phyloP scores from a whole-genome alignment of 1,140 invertebrate species.

The Zaprionus nigranus region DNA sequence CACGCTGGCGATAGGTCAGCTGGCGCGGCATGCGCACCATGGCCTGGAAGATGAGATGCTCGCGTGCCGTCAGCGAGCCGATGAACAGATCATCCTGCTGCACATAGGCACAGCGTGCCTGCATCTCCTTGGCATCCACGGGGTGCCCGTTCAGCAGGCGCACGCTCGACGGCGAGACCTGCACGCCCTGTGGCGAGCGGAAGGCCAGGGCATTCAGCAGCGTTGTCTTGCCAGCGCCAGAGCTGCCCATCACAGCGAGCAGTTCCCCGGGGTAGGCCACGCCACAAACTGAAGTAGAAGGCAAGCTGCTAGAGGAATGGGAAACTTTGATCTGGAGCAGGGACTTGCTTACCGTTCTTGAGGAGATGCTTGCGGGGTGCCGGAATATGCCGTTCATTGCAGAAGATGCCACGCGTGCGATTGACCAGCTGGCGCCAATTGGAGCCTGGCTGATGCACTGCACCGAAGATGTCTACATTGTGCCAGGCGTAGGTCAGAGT shows the following conservation, averaged over 20 bases:
- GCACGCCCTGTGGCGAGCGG: slow-evolving; percentile 88
- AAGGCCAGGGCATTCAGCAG: slow-evolving; percentile 96
- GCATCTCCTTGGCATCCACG: slow-evolving; percentile 88
- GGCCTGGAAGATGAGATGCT: slow-evolving; percentile 96
- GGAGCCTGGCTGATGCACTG: slow-evolving; percentile 74
- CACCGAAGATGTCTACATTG: slow-evolving; percentile 88
- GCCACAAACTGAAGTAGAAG: slow-evolving; percentile 88
- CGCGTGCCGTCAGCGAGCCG: slow-evolving; percentile 94
- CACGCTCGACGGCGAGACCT: slow-evolving; percentile 73
- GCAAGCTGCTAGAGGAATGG: too few species aligned
- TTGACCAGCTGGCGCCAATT: slow-evolving; percentile 81
- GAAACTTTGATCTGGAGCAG: too few species aligned
- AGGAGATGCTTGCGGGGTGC: slow-evolving; percentile 88
- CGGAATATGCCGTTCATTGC: slow-evolving; percentile 83
- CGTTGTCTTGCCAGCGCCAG: slow-evolving; percentile 98
- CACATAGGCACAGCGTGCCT: slow-evolving; percentile 95
- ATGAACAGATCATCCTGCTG: slow-evolving; percentile 98
- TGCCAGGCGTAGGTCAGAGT: slow-evolving; percentile 89
- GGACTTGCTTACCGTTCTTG: slow-evolving; percentile 85
- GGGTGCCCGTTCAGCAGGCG: slow-evolving; percentile 90
- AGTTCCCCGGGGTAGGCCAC: slow-evolving; percentile 95
- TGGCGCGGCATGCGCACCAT: slow-evolving; percentile 95
- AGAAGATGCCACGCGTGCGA: slow-evolving; percentile 84
- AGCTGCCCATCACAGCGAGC: slow-evolving; percentile 96
- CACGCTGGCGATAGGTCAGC: slow-evolving; percentile 90